Evolutionary conservation across 2,113 vertebrate genomes (phyloP).

Genomic region (Vulpes ferrilata): DNA sequence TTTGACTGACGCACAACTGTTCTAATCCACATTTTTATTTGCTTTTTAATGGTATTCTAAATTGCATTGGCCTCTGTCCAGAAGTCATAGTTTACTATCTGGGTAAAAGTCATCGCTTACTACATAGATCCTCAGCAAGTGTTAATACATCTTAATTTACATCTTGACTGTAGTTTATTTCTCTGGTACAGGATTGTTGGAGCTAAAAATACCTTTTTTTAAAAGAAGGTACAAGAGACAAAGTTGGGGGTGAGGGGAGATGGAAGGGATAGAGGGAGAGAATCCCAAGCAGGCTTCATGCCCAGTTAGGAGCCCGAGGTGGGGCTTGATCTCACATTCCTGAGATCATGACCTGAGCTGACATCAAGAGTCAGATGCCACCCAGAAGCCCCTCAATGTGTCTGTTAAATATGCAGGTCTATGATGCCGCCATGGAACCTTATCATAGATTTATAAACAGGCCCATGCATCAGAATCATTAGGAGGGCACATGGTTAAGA

Average conservation of each 20-base stretch:
- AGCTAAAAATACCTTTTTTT: background rate
- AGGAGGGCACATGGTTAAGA: background rate
- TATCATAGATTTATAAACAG: background rate
- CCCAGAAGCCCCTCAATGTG: background rate
- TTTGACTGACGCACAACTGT: slow-evolving; percentile 64
- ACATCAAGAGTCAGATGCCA: background rate
- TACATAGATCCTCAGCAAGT: background rate
- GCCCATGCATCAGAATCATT: background rate
- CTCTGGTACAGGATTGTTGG: slow-evolving; percentile 35
- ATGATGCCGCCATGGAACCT: background rate
- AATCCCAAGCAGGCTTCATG: background rate
- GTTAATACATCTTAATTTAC: background rate
- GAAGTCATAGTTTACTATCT: slow-evolving; percentile 12
- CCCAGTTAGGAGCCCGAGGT: background rate
- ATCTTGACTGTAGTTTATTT: background rate
- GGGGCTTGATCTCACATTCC: background rate
- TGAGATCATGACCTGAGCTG: background rate
- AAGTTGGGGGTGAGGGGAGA: background rate
- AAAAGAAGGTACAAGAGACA: background rate
- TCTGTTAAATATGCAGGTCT: background rate
- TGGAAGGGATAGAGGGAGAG: background rate
- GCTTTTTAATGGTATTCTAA: slow-evolving; percentile 66
- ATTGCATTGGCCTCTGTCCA: background rate
- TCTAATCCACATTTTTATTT: slow-evolving; percentile 54
- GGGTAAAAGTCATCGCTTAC: slow-evolving; percentile 31